Base-by-base conservation (phyloP, 2,888 invertebrate species). In the Zygogramma bicolorata region DNA sequence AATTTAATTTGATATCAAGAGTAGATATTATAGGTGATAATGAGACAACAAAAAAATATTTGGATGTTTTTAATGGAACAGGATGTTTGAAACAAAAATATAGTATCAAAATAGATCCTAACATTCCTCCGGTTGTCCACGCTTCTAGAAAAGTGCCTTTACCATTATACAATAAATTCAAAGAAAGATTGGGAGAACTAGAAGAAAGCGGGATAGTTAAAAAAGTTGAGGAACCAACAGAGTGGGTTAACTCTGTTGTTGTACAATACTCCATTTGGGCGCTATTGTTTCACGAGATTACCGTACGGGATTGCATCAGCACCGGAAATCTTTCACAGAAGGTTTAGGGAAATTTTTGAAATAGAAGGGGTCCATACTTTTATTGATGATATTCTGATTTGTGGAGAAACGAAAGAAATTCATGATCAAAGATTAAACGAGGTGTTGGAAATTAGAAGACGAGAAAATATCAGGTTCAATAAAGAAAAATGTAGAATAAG, bases 221-320 rank as follows among this genome's bases (percentile, higher is more conserved):
- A n/a, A n/a, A n/a, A n/a, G n/a, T n/a, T n/a, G n/a, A n/a, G n/a
- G n/a, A n/a, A n/a, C 31, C 7, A 4, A 31, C 31, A 31, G 31
- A n/a, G 31, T 7, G 4, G 67, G 34, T 31, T 68, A 20, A 49
- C 74, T 27, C 58, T 74, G 27, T 72, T 59, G 34, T 63, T 73
- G 10, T 74, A 72, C 60, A 68, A 60, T 3, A 77, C 72, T 8
- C 70, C 74, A 22, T 75, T 72, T 72, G 72, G 75, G 25, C 10
- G 67, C 7, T 75, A 63, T 27, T 29, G 68, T 59, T 75, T 31
- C 31, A 31, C 7, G 31, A 62, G 74, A 31, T 49, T 76, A 49
- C 68, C 71, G 13, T 77, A 70, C 72, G 72, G 74, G 10, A 72
- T 75, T 15, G 42, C 38, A 25, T 59, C 25, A n/a, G 38, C 66